phyloP scores from a whole-genome alignment of 1,140 invertebrate species.

The Tribolium madens region DNA sequence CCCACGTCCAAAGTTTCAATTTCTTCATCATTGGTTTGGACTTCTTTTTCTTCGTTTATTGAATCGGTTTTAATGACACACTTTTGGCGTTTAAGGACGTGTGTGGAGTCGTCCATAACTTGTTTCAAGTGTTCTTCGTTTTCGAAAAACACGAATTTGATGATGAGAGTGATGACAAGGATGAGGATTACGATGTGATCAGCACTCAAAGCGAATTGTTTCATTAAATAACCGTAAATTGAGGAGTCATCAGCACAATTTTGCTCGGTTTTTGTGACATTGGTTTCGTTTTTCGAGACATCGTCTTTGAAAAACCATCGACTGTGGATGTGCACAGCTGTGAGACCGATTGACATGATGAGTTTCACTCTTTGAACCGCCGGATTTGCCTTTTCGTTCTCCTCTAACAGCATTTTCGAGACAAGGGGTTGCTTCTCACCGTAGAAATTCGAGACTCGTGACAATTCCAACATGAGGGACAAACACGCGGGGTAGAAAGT shows the following conservation, averaged over 20 bases:
- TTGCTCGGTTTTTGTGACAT: constrained; percentile 53
- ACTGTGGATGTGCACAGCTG: constrained; percentile 86
- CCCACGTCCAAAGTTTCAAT: constrained; percentile 40
- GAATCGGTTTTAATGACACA: neutral
- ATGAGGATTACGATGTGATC: constrained; percentile 92
- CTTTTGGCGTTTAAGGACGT: constrained; percentile 36
- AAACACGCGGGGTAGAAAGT: constrained; percentile 61
- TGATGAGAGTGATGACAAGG: constrained; percentile 81
- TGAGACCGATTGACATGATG: constrained; percentile 91
- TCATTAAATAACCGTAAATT: constrained; percentile 64
- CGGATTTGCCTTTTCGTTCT: constrained; percentile 75
- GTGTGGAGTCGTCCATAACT: constrained; percentile 55
- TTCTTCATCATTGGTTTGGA: constrained; percentile 50
- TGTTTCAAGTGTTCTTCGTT: constrained; percentile 74
- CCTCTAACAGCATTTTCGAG: constrained; percentile 54
- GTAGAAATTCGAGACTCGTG: constrained; percentile 54
- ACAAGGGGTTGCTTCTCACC: constrained; percentile 52
- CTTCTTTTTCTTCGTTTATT: constrained; percentile 18
- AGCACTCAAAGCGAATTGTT: constrained; percentile 76
- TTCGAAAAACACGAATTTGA: constrained; percentile 94
- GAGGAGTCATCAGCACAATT: constrained; percentile 63
- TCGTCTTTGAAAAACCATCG: constrained; percentile 64
- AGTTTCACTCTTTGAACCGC: constrained; percentile 94
- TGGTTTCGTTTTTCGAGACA: constrained; percentile 47
- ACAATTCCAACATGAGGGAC: constrained; percentile 56